Evolutionary conservation across 2,888 invertebrate genomes (phyloP).

Genomic region (Drosophila lacicola): DNA sequence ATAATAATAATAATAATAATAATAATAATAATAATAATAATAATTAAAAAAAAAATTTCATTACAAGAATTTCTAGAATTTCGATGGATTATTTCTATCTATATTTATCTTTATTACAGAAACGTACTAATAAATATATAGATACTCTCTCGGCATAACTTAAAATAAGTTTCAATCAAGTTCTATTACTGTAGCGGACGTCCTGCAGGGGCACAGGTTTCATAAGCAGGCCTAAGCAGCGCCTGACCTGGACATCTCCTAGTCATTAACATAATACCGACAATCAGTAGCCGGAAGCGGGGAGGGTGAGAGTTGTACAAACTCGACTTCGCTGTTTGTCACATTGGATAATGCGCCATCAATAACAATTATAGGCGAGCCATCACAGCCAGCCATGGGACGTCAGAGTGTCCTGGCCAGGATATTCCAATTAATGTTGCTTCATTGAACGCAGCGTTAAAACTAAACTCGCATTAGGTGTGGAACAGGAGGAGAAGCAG

Average conservation of each 20-base stretch:
- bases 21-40: too few species aligned
- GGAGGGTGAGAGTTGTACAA: background rate
- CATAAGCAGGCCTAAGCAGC: conserved; percentile 29
- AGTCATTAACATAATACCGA: conserved; percentile 46
- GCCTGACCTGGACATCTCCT: conserved; percentile 12
- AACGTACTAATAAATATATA: background rate
- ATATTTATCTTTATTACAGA: background rate
- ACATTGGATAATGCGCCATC: conserved; percentile 66
- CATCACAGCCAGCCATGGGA: conserved; percentile 61
- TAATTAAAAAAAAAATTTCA: too few species aligned
- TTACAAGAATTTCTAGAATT: too few species aligned
- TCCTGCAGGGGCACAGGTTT: conserved; percentile 9
- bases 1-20: too few species aligned
- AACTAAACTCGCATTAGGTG: conserved; percentile 37
- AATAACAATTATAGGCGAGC: conserved; percentile 67
- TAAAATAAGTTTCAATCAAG: conserved; percentile 15
- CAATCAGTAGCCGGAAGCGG: background rate
- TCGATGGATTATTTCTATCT: too few species aligned
- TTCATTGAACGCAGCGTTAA: conserved; percentile 63
- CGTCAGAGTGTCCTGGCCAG: conserved; percentile 59
- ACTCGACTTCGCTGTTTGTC: conserved; percentile 20
- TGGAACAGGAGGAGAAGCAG: background rate
- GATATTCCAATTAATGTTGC: conserved; percentile 75
- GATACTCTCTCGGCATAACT: background rate
- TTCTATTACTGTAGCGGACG: background rate